Evolutionary conservation across 2,888 invertebrate species (phyloP).

Genomic region (Drosophila hamatofila): DNA sequence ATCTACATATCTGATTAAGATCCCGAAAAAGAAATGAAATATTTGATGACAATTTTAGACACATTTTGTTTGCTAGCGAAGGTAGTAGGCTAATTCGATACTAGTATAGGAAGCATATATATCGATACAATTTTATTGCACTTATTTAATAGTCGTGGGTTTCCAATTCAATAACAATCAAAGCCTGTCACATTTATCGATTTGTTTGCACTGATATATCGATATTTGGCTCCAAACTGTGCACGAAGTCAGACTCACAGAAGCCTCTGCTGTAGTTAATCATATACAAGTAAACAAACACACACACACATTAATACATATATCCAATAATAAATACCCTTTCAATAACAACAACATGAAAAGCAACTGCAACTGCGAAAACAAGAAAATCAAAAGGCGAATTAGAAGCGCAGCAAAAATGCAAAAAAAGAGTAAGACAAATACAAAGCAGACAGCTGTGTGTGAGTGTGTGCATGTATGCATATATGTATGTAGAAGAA

Average conservation of each 20-base stretch:
- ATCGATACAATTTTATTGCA: background rate
- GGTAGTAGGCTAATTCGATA: background rate
- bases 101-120: background rate
- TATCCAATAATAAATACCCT: conserved; percentile 35
- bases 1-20: background rate
- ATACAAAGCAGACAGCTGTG: conserved; percentile 29
- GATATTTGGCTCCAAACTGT: background rate
- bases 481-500: conserved; percentile 40
- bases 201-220: background rate
- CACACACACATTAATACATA: background rate
- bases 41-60: background rate
- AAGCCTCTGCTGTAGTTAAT: background rate
- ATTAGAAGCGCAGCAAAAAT: conserved; percentile 45
- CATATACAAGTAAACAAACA: background rate
- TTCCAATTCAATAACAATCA: background rate
- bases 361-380: conserved; percentile 45
- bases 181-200: background rate
- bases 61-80: background rate
- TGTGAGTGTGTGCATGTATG: conserved; percentile 20
- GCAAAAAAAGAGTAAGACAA: conserved; percentile 43
- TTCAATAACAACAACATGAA: conserved; percentile 32
- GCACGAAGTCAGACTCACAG: background rate
- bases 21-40: background rate
- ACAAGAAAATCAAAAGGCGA: conserved; percentile 59
- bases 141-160: background rate